These are phyloP conservation scores for Cantharis rufa DNA, from an alignment of 2,888 invertebrate species.

Conservation along the genomic window DNA sequence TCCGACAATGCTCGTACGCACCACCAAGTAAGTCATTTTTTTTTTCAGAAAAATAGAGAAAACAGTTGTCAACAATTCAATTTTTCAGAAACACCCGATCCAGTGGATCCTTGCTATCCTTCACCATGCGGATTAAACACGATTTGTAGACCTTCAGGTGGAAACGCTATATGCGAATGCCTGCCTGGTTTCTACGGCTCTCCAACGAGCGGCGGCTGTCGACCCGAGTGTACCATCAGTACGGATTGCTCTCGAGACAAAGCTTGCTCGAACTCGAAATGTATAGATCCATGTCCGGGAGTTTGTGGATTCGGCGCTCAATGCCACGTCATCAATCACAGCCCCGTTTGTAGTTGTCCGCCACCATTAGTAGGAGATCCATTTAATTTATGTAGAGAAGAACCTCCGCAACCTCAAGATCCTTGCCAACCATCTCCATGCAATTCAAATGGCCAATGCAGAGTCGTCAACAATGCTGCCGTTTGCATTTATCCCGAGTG, in stretches of 20 bases:
- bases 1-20: slow-evolving; percentile 54
- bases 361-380: slow-evolving; percentile 78
- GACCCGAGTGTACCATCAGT: slow-evolving; percentile 82
- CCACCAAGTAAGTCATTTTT: slow-evolving; percentile 46
- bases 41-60: background rate
- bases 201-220: slow-evolving; percentile 71
- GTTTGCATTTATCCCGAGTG: slow-evolving; percentile 86
- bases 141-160: slow-evolving; percentile 63
- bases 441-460: slow-evolving; percentile 80
- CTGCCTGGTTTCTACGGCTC: slow-evolving; percentile 74
- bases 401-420: slow-evolving; percentile 61
- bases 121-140: slow-evolving; percentile 81
- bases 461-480: slow-evolving; percentile 69
- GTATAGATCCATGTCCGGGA: slow-evolving; percentile 79
- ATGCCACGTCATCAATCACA: slow-evolving; percentile 82
- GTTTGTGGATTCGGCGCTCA: slow-evolving; percentile 77
- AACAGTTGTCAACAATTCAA: background rate
- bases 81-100: slow-evolving; percentile 41
- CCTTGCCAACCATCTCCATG: slow-evolving; percentile 88
- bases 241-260: slow-evolving; percentile 76
- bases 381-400: slow-evolving; percentile 68
- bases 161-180: slow-evolving; percentile 73
- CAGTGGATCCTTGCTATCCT: slow-evolving; percentile 58
- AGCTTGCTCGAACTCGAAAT: slow-evolving; percentile 79
- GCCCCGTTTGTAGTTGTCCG: slow-evolving; percentile 83